Evolutionary conservation across 2,113 vertebrate species (phyloP).

Genomic region (Physeter macrocephalus): DNA sequence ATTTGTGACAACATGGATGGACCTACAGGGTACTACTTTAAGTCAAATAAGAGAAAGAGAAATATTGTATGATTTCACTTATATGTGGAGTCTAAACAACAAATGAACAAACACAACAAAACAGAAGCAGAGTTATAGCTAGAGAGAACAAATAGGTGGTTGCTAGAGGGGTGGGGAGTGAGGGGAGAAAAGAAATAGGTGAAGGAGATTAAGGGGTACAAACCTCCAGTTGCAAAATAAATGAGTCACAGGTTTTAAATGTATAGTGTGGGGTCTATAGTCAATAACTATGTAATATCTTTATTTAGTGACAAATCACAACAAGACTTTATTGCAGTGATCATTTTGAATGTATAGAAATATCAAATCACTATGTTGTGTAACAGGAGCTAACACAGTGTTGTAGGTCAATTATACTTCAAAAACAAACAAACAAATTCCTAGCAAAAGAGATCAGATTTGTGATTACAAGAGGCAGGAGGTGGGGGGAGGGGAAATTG

Average conservation of each 20-base stretch:
- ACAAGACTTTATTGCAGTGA: not conserved
- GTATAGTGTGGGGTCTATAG: not conserved
- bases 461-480: fast-evolving
- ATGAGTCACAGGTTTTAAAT: not conserved
- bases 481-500: not conserved
- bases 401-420: not conserved
- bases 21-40: too few species aligned
- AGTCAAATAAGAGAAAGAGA: too few species aligned
- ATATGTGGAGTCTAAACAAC: too few species aligned
- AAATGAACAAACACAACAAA: too few species aligned
- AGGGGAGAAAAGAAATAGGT: not conserved
- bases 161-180: not conserved
- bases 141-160: not conserved
- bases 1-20: too few species aligned
- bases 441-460: not conserved
- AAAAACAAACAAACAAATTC: not conserved
- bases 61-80: too few species aligned
- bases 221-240: not conserved
- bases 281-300: not conserved
- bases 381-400: not conserved
- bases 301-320: not conserved
- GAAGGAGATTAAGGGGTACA: not conserved
- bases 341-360: not conserved
- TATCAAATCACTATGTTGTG: not conserved
- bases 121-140: too few species aligned